Conservation (phyloP, 1,140 invertebrate species). For the Asobara japonica region DNA sequence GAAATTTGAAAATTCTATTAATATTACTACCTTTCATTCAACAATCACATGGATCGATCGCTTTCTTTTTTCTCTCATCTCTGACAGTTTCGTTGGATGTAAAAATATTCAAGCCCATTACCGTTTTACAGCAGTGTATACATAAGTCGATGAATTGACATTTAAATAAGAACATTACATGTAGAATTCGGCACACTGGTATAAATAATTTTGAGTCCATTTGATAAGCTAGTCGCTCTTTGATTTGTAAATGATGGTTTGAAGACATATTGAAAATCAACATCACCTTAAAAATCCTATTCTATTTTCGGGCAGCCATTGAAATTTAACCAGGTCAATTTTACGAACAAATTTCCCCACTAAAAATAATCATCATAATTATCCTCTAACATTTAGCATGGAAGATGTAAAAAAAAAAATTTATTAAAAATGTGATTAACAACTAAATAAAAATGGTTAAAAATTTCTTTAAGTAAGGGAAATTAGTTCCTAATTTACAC, state of each 20-base stretch:
- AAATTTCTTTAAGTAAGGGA: too few species aligned
- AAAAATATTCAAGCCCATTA: neutral
- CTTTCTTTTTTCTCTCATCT: neutral
- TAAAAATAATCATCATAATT: too few species aligned
- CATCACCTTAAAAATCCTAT: too few species aligned
- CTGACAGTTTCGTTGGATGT: conserved; percentile 9
- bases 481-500: too few species aligned
- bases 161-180: conserved; percentile 2
- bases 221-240: neutral
- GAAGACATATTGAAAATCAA: neutral
- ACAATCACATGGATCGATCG: conserved; percentile 14
- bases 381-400: too few species aligned
- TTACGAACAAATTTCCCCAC: too few species aligned
- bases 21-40: neutral
- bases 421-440: too few species aligned
- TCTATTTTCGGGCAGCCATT: too few species aligned
- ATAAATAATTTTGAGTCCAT: neutral
- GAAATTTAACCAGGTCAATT: neutral
- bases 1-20: neutral
- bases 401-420: too few species aligned
- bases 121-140: neutral
- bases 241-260: neutral
- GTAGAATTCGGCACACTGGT: conserved; percentile 3
- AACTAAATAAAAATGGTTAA: too few species aligned
- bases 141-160: conserved; percentile 8